Base-by-base conservation (phyloP, 2,797 vertebrate genomes). In the Percopsis omiscomaycus region DNA sequence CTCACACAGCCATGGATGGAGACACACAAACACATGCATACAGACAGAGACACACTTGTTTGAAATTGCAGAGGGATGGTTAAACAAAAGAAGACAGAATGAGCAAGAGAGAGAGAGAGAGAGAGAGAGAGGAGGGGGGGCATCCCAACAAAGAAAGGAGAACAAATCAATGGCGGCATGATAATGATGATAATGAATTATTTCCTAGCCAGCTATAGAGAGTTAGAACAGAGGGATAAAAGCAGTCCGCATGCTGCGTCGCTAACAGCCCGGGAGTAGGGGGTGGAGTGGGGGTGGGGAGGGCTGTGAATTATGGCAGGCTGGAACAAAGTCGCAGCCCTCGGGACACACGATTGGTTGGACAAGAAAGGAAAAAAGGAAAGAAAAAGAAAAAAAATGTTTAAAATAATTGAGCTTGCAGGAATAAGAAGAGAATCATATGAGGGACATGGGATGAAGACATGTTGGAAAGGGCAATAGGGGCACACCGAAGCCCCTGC, bases 101-200 rank as follows among this genome's bases (percentile, higher is more conserved):
- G 56, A 59, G 37, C n/a, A 16, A 59, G 45, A 47, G 57, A 47
- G 22, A 9, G 45, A 59, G 55, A 64, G 52, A 45, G 27, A 47
- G 30, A 55, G 55, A 15, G 11, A 11, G 28, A 37, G 15, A 49
- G 47, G 67, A 55, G 58, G 55, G 69, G 10, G 15, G 10, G 32
- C 65, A 69, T 84, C 80, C 30, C 54, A 64, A 62, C 61, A 67
- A 74, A 77, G 66, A 74, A 50, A 74, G 74, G 73, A 80, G 75
- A 77, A 61, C 75, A 75, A 86, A 83, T 86, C 83, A 83, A 75
- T 80, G 79, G 61, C 87, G 75, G 82, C 75, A 79, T 75, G 82
- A 84, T 83, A 89, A 89, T 88, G 72, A 79, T 77, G 82, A 85
- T 82, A 89, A 89, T 88, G 69, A 88, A 87, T 85, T 76, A 85